A percentile compares a stretch with the other conserved stretches of the same genome.
Conservation (phyloP, 2,888 invertebrate genomes). For the Salpingus planirostris region DNA sequence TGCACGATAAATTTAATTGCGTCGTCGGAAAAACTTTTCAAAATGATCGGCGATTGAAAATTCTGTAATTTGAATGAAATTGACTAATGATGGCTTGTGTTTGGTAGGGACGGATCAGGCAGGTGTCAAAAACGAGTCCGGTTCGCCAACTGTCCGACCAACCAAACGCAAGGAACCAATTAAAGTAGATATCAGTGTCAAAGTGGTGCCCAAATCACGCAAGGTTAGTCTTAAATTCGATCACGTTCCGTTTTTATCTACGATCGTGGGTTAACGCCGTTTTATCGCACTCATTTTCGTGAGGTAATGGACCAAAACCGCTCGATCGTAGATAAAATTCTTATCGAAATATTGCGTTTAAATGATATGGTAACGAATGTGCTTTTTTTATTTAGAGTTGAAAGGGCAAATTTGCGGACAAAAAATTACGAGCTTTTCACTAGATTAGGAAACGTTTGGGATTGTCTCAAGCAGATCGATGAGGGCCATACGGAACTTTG, state of each 20-base stretch:
- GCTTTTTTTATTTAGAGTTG: conserved; percentile 43
- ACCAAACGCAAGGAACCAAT: conserved; percentile 57
- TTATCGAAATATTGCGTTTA: not conserved
- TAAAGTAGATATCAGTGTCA: conserved; percentile 70
- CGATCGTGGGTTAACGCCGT: conserved; percentile 1
- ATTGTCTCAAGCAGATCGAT: conserved; percentile 48
- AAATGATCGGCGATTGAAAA: conserved; percentile 1
- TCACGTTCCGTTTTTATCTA: conserved; percentile 1
- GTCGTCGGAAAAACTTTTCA: no score
- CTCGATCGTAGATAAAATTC: no score
- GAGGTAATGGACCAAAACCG: conserved; percentile 1
- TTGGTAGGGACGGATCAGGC: conserved; percentile 40
- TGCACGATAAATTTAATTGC: no score
- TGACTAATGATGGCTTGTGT: conserved; percentile 30
- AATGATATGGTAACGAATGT: no score
- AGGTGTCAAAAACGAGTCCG: conserved; percentile 40
- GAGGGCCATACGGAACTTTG: conserved; percentile 22
- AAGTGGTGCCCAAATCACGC: conserved; percentile 56
- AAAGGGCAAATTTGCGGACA: conserved; percentile 50
- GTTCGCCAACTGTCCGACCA: conserved; percentile 40
- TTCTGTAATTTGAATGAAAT: no score
- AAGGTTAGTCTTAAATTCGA: conserved; percentile 36
- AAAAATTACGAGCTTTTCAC: conserved; percentile 54
- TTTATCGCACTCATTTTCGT: not conserved
- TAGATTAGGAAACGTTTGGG: conserved; percentile 53